Conservation (phyloP, 1,140 invertebrate species). For the Cotesia chilonis region DNA sequence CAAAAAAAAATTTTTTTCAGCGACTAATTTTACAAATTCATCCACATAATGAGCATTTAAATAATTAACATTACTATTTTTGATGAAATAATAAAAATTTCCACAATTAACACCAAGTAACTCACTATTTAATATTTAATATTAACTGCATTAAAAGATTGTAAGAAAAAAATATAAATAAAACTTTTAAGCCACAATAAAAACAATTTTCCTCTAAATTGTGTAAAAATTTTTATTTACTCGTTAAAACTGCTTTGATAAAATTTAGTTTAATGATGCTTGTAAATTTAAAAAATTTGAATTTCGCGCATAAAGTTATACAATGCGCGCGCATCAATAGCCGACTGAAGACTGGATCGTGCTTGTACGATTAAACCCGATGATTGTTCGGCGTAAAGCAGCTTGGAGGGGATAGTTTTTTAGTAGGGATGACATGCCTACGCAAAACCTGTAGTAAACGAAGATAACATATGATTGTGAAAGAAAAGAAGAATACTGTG, state of each 20-base stretch:
- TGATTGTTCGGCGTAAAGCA: conserved; percentile 24
- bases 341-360: conserved; percentile 50
- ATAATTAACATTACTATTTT: neutral
- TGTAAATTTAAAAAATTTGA: conserved; percentile 16
- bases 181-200: too few relatives aligned
- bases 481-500: conserved; percentile 20
- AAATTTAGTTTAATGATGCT: too few relatives aligned
- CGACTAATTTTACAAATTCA: neutral
- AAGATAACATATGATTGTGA: conserved; percentile 26
- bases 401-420: conserved; percentile 34
- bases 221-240: too few relatives aligned
- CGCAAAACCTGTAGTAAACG: neutral
- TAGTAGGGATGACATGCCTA: conserved; percentile 1
- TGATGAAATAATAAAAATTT: too few relatives aligned
- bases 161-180: conserved; percentile 10
- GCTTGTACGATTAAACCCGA: conserved; percentile 36
- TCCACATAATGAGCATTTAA: neutral
- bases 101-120: neutral
- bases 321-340: conserved; percentile 40
- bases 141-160: neutral
- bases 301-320: conserved; percentile 14
- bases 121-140: neutral
- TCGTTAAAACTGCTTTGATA: too few relatives aligned
- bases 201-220: too few relatives aligned
- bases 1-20: neutral